These are phyloP conservation scores for Podarcis muralis DNA, from an alignment of 2,113 vertebrate genomes.

Conservation along the genomic window DNA sequence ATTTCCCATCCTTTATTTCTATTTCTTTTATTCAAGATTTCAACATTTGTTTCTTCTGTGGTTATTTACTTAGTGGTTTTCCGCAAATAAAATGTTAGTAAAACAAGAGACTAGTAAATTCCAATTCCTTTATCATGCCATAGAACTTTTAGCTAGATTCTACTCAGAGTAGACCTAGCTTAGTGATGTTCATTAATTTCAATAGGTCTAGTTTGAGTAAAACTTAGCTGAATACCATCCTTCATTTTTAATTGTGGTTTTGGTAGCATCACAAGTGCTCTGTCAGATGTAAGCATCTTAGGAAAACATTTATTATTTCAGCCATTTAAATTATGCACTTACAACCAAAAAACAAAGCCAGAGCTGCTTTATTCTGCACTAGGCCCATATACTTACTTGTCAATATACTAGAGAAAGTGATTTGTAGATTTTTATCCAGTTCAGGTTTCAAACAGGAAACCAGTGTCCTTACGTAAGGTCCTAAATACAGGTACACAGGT, in stretches of 20 bases:
- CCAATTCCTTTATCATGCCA: not conserved
- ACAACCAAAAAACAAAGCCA: not conserved
- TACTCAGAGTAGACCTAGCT: no score
- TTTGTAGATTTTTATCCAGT: not conserved
- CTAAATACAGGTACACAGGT: slow-evolving; percentile 31
- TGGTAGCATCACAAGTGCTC: not conserved
- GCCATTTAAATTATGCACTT: not conserved
- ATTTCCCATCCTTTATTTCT: not conserved
- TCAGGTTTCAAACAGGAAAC: slow-evolving; percentile 6
- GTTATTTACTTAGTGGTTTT: not conserved
- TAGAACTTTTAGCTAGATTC: not conserved
- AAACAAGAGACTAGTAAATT: not conserved
- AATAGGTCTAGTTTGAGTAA: not conserved
- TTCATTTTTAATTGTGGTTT: not conserved
- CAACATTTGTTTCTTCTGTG: not conserved
- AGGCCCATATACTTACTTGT: not conserved
- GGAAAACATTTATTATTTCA: not conserved
- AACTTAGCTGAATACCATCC: not conserved
- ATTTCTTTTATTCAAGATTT: not conserved
- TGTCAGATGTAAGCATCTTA: not conserved
- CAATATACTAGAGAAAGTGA: not conserved
- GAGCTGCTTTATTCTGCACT: not conserved
- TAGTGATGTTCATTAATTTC: no score
- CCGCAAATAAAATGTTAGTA: not conserved
- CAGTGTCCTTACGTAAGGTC: not conserved